A percentile compares a stretch with the other conserved stretches of the same genome.
Conservation (phyloP, 92 coral and sea anemone species). For the Heliopora coerulea region DNA sequence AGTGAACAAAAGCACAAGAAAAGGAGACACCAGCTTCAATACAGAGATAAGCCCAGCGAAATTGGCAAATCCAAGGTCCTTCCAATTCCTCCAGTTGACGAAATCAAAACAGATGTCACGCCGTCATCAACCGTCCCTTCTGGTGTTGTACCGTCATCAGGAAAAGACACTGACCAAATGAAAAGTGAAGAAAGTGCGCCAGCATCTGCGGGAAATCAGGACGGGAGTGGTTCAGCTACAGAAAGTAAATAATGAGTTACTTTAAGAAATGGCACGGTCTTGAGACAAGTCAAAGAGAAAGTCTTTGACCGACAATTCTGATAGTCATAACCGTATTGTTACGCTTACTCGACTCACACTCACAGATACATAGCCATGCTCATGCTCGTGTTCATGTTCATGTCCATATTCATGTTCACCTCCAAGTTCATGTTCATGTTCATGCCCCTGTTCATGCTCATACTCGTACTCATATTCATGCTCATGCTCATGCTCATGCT, state of each 20-base stretch:
- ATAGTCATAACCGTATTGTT: no score
- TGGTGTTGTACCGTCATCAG: slow-evolving; percentile 24
- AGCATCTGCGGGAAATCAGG: not conserved
- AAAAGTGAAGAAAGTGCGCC: slow-evolving; percentile 10
- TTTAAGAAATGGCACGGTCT: no score
- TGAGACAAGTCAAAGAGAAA: no score
- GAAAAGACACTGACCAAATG: not conserved
- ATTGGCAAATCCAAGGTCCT: slow-evolving; percentile 55
- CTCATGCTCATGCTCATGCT: no score
- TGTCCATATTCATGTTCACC: no score
- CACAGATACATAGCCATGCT: no score
- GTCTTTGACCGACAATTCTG: no score
- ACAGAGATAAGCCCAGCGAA: slow-evolving; percentile 52
- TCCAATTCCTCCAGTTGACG: slow-evolving; percentile 40
- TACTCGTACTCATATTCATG: no score
- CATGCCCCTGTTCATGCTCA: no score
- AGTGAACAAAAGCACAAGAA: slow-evolving; percentile 89
- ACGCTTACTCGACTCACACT: no score
- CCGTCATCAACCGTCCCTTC: slow-evolving; percentile 43
- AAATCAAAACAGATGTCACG: slow-evolving; percentile 52
- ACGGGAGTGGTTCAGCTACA: slow-evolving; percentile 1
- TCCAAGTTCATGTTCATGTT: no score
- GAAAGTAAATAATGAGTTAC: not conserved
- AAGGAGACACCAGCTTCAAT: slow-evolving; percentile 70
- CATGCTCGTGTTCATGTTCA: no score